Base-by-base conservation (phyloP, 2,797 vertebrate genomes). In the Neoniphon sammara region DNA sequence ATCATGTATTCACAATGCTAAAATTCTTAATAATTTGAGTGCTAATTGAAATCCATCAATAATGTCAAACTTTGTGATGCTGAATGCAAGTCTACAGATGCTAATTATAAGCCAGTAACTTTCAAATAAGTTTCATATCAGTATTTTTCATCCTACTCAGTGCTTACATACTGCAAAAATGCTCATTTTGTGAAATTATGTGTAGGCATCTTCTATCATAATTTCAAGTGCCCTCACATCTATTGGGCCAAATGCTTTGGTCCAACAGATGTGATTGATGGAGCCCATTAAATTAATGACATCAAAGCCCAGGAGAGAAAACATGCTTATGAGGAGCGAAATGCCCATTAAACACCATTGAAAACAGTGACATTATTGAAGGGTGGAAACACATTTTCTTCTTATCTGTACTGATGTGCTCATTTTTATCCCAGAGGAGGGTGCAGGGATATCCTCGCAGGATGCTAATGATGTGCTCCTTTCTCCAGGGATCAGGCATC, bases 401-500 rank as follows among this genome's bases (percentile, higher is more conserved):
- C 88, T 84, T 78, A 83, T 90, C 83, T 78, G 76, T 46, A 65
- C 10, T 10, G 62, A 81, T 60, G 64, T 20, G 44, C 69, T 82
- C 50, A 17, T 72, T 66, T 74, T 72, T 30, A 36, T 75, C 79
- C 53, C 79, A 36, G 77, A 70, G 67, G 73, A 66, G 39, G 44
- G 15, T 5, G 49, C 7, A 1, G 77, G 77, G 80, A 79, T 74
- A 70, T 77, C 57, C 9, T 85, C 75, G 66, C 62, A 77, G 68
- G 82, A 85, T 75, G 79, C 80, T 90, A 89, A 91, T 88, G 88
- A 86, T 63, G 65, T 72, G 73, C 70, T 82, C 57, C 78, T 73
- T 84, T 84, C 78, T 85, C 81, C 71, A 47, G 69, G 69, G 80
- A 91, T 89, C 87, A 80, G 67, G 70, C 84, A 90, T 89, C 85